Evolutionary conservation across 2,113 vertebrate genomes (phyloP).

Genomic region (Burhinus bistriatus): DNA sequence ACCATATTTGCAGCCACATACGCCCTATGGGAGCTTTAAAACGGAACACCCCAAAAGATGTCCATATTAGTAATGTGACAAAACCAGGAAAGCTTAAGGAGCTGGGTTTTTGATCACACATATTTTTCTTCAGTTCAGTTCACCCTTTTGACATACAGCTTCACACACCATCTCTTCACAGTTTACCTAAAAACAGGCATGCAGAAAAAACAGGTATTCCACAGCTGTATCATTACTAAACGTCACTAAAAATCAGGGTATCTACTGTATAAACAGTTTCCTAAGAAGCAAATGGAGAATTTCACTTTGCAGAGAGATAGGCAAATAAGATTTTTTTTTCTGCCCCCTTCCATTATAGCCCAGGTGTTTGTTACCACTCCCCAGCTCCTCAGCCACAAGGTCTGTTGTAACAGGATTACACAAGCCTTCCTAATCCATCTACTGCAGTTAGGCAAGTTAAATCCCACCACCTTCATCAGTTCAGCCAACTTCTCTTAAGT

Average conservation of each 20-base stretch:
- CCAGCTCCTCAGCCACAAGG: neutral
- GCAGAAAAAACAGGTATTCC: neutral
- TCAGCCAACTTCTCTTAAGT: neutral
- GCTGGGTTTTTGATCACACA: neutral
- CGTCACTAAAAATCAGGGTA: neutral
- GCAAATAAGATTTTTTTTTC: neutral
- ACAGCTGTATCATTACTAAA: neutral
- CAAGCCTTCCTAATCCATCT: neutral
- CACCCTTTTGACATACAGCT: neutral
- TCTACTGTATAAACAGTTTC: neutral
- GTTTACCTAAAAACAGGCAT: neutral
- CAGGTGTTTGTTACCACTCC: neutral
- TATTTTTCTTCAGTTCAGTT: neutral
- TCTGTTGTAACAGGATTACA: neutral
- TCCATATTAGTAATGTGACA: neutral
- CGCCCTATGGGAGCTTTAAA: neutral
- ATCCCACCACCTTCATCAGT: neutral
- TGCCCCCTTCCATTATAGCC: rapidly evolving
- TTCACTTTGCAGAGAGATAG: neutral
- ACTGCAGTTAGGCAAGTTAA: neutral
- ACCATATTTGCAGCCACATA: neutral
- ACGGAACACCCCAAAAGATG: neutral
- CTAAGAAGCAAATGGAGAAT: neutral
- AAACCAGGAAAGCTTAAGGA: neutral
- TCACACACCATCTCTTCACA: neutral